These are phyloP conservation scores for Danio choprae DNA, from an alignment of 2,797 vertebrate species.

Conservation along the genomic window DNA sequence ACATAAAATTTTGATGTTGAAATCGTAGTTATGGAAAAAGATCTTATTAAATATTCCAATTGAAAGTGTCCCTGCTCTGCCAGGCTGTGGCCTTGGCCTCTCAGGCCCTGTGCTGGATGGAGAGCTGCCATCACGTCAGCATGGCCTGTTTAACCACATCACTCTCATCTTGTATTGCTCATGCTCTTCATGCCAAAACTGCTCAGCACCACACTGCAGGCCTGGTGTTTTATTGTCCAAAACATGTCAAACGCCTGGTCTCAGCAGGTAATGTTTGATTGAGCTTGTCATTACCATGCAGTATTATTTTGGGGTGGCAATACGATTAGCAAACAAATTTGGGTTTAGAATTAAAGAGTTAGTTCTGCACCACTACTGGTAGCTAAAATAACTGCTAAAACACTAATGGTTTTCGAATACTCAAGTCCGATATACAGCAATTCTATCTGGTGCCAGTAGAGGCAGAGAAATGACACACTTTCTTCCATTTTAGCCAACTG, in stretches of 20 bases:
- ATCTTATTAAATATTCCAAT: conserved; percentile 52
- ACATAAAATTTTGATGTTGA: background rate
- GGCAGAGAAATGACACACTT: background rate
- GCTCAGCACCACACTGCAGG: conserved; percentile 23
- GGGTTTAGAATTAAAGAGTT: background rate
- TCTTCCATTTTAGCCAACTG: background rate
- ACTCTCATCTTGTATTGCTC: conserved; percentile 10
- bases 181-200: conserved; percentile 34
- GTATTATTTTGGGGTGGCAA: background rate
- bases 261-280: conserved; percentile 13
- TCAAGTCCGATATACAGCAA: background rate
- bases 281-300: background rate
- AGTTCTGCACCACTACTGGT: background rate
- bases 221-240: conserved; percentile 19
- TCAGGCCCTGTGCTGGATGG: conserved; percentile 54
- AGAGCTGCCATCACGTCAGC: conserved; percentile 54
- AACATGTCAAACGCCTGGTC: background rate
- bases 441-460: background rate
- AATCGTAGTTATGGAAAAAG: conserved; percentile 2
- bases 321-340: conserved; percentile 1
- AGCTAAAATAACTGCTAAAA: background rate
- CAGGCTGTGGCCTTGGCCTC: conserved; percentile 40
- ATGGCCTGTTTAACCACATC: conserved; percentile 58
- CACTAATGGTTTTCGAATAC: background rate
- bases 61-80: conserved; percentile 45